These are phyloP conservation scores for Sebastes alutus DNA, from an alignment of 2,797 vertebrate species.

Conservation along the genomic window DNA sequence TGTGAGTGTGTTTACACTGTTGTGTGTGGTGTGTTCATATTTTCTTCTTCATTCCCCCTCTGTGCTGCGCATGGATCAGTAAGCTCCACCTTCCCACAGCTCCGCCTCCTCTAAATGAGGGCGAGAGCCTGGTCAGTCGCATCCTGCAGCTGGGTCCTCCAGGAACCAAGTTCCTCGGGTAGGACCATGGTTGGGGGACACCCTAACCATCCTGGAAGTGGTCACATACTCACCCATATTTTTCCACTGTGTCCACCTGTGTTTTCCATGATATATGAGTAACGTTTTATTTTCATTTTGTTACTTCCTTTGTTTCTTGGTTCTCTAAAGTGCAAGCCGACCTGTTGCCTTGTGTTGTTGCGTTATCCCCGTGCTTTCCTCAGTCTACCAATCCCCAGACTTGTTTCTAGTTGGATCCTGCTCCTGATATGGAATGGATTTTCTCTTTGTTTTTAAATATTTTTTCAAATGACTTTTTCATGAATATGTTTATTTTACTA, in stretches of 20 bases:
- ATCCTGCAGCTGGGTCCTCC: conserved; percentile 99
- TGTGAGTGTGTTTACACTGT: conserved; percentile 38
- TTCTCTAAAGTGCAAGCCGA: not conserved
- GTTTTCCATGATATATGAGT: not conserved
- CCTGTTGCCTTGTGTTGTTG: conserved; percentile 7
- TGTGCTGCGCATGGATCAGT: conserved; percentile 90
- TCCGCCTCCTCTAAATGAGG: conserved; percentile 99
- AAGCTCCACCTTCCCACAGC: conserved; percentile 99
- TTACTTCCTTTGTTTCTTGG: conserved; percentile 14
- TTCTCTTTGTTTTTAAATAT: conserved; percentile 14
- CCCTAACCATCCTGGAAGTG: conserved; percentile 83
- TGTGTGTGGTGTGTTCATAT: conserved; percentile 66
- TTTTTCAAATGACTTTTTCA: conserved; percentile 21
- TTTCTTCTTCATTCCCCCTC: conserved; percentile 71
- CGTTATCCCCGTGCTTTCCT: conserved; percentile 5
- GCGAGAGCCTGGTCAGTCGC: conserved; percentile 99
- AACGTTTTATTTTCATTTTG: not conserved
- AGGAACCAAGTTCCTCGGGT: conserved; percentile 99
- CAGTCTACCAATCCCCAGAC: not conserved
- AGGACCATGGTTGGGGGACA: conserved; percentile 86
- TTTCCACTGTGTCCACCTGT: conserved; percentile 65
- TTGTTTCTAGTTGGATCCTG: conserved; percentile 22
- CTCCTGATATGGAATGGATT: conserved; percentile 12
- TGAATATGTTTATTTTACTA: not conserved
- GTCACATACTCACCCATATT: conserved; percentile 61